Evolutionary conservation across 2,113 vertebrate species (phyloP), one percentile per base, ranked within the genome.

Genomic region (Charadrius vociferus): DNA sequence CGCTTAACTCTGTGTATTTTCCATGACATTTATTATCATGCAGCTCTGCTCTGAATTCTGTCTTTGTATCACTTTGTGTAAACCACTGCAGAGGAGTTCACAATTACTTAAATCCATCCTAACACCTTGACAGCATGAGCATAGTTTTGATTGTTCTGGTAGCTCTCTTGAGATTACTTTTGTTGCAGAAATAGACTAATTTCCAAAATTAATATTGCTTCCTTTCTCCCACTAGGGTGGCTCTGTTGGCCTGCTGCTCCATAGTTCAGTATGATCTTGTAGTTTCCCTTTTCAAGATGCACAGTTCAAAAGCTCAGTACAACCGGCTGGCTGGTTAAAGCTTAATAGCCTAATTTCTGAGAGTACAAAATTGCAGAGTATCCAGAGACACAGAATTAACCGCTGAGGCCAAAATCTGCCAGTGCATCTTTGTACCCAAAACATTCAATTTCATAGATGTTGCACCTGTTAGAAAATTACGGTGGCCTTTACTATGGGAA

Each of bases 201-300:
- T 88, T 83, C 26, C 79, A 74, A 94, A 94, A 88, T 90, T 70
- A 90, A 88, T 86, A 67, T 52, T 86, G 12, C 12, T 81, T 84
- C 12, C 16, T 74, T 83, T 95, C 52, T 73, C 24, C 21, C 49
- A 65, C 23, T 43, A 32, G 9, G 26, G 24, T 85, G 53, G 27
- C 24, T 94, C 36, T 66, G 27, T 80, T 72, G 47, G 61, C 36
- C 39, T 80, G 10, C 36, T 88, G 52, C 68, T 86, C 27, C 37
- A n/a, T n/a, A 43, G 49, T 34, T 83, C 59, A 78, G 15, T 61
- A 41, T n/a, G 50, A 86, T 74, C 47, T 86, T 50, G 29, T 56
- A 58, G 39, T 56, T 86, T 91, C 24, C 9, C 11, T 53, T 86
- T 94, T 73, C 23, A 73, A 30, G 62, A 67, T 13, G 23, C 45